Conservation (phyloP, 2,113 vertebrate genomes). For the rabbit (Oryctolagus cuniculus) region mOryCun1.1 NC_091435.1:110845001-110845500, state of each 20-base stretch:
- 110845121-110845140: constrained; percentile 50
- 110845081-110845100: constrained; percentile 46
- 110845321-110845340: constrained; percentile 11
- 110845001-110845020: not conserved
- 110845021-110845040: not conserved
- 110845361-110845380: not conserved
- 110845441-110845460: too few relatives aligned
- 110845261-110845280: constrained; percentile 7
- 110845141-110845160: not conserved
- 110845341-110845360: not conserved
- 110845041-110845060: not conserved
- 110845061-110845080: constrained; percentile 5
- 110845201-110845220: not conserved
- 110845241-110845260: not conserved
- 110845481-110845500: too few relatives aligned
- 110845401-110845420: not conserved
- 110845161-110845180: not conserved
- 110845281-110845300: constrained; percentile 54
- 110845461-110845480: too few relatives aligned
- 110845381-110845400: not conserved
- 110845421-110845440: not conserved
- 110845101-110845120: constrained; percentile 37
- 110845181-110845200: not conserved
- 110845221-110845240: not conserved
- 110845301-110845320: not conserved